Evolutionary conservation across 2,888 invertebrate species (phyloP).

Genomic region (Crepidodera aurea): DNA sequence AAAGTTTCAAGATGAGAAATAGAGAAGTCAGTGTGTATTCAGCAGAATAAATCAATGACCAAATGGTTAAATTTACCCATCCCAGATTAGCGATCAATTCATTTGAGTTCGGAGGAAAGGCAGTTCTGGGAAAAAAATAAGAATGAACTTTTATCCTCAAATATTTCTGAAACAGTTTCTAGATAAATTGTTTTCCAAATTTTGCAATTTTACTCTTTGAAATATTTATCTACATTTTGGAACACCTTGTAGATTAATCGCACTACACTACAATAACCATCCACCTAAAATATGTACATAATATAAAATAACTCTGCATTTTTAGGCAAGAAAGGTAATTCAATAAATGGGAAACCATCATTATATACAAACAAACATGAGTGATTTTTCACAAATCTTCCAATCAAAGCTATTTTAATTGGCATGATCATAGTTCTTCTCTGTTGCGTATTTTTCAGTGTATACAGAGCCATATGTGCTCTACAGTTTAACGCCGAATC

Average conservation of each 20-base stretch:
- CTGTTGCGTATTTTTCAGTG: no score
- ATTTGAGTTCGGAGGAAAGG: background rate
- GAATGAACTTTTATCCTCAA: background rate
- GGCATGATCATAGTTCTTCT: no score
- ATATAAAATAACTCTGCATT: background rate
- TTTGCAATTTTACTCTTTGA: background rate
- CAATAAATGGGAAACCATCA: background rate
- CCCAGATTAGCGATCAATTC: background rate
- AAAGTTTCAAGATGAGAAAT: no score
- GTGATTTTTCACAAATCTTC: background rate
- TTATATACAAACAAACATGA: background rate
- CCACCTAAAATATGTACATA: slow-evolving; percentile 12
- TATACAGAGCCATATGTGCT: no score
- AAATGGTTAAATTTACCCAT: no score
- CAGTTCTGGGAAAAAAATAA: background rate
- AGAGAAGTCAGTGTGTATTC: no score
- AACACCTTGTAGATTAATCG: background rate
- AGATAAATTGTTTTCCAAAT: background rate
- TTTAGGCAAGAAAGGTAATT: background rate
- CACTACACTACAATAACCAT: background rate
- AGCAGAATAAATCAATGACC: no score
- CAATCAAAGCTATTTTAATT: no score
- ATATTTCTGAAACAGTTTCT: background rate
- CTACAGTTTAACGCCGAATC: no score
- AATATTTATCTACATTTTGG: background rate